Base-by-base conservation (phyloP, 92 coral and sea anemone species). In the Phymanthus crucifer region DNA sequence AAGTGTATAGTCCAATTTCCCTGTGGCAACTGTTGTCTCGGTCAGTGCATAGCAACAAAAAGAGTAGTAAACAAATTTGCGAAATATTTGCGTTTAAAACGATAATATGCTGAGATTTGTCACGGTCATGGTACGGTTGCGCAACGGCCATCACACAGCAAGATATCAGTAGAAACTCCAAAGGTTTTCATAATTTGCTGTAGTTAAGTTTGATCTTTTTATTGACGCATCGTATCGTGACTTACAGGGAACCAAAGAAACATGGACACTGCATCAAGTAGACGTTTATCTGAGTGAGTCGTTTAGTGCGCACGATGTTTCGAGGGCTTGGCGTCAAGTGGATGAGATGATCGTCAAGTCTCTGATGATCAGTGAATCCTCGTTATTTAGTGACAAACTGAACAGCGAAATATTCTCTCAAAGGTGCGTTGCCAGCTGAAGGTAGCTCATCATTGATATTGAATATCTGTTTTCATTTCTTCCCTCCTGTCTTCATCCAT, bases 311-410 rank as follows among this genome's bases (percentile, higher is more conserved):
- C 45, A 72, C 58, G 76, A 66, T 58, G 58, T 72, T 40, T 66
- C 32, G 18, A 61, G 76, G 65, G 81, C 83, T 58, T 57, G 73
- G 50, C 65, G 80, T 70, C 40, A 58, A 75, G 78, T 92, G 71
- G 97, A 92, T 70, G 83, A 75, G 18, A 72, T 83, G 33, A 54
- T 86, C 8, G 86, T 86, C 23, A 82, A 74, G 38, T 72, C 88
- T 56, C 36, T 89, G 13, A 81, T 89, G 58, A 32, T 86, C 73
- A 24, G 79, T 7, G 93, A 89, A 46, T 83, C 88, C 14, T 70
- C 90, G n/a, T 70, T 77, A 36, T 19, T 32, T 7, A 37, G 40
- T 38, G 26, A 77, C 24, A 17, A n/a, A 16, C 23, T 43, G 0
- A 38, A 77, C n/a, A 77, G 72, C 72, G 35, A 61, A 61, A 27